Base-by-base conservation (phyloP, 2,888 invertebrate genomes). In the Drosophila mettleri region DNA sequence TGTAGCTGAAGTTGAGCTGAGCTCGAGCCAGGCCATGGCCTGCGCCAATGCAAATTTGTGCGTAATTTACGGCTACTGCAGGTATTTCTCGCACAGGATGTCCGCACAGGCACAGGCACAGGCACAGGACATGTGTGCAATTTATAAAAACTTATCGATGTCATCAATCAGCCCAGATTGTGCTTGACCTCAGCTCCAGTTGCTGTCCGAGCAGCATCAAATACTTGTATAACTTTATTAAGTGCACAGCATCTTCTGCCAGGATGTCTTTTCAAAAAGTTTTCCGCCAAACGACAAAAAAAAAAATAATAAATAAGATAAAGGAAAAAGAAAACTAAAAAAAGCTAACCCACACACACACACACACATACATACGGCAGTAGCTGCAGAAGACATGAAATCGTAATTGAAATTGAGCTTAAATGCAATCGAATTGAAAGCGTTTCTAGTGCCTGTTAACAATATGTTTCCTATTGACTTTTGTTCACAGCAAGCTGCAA, bases 111-210 rank as follows among this genome's bases (percentile, higher is more conserved):
- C n/a, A n/a, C n/a, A n/a, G n/a, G n/a, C n/a, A n/a, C n/a, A n/a
- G 49, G 31, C 59, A 31, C 69, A 62, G 71, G 57, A 75, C 57
- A 69, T 68, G 55, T 68, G 51, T 75, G 86, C 83, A 82, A 85
- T 90, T 88, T 90, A 87, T 85, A 89, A 85, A 72, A 88, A 91
- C 86, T 88, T 89, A 90, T 90, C 90, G 90, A 90, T 81, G 78
- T 83, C 91, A 90, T 90, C 91, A 90, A 90, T 90, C 90, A 91
- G 77, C 73, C 51, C 52, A 60, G 55, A 57, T 18, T 33, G 33
- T 27, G 36, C 36, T 61, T 54, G 61, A 69, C 48, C 67, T 66
- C 45, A 53, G 39, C 63, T 66, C 62, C 55, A 48, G 58, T 73
- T 73, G 57, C 48, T 45, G 14, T 58, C 16, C 4, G 36, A 38